Conservation (phyloP, 2,113 vertebrate species). For the Butorides virescens region DNA sequence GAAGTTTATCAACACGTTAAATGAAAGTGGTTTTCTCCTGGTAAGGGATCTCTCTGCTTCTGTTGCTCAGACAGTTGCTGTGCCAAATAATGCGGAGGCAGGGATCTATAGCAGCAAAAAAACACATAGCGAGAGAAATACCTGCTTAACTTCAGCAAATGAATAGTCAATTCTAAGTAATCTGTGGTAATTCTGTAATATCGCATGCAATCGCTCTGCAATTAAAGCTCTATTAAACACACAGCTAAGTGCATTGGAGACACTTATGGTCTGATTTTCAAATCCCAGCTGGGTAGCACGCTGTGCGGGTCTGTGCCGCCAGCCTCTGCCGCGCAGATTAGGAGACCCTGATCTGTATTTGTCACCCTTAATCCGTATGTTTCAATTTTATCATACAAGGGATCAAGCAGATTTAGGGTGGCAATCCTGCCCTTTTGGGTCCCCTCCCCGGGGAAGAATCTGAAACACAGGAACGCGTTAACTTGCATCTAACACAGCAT, state of each 20-base stretch:
- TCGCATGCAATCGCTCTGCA: slow-evolving; percentile 6
- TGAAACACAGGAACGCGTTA: neutral
- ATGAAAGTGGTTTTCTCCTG: neutral
- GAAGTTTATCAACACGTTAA: neutral
- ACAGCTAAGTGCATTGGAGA: neutral
- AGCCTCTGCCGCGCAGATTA: neutral
- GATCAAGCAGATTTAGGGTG: neutral
- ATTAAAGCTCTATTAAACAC: slow-evolving; percentile 13
- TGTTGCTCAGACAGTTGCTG: neutral
- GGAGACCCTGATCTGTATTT: neutral
- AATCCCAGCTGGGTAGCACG: neutral
- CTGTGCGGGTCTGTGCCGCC: neutral
- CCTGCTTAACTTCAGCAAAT: neutral
- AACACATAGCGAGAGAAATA: neutral
- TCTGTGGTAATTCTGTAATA: slow-evolving; percentile 37
- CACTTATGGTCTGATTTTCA: neutral
- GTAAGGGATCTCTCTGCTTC: neutral
- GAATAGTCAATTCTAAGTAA: slow-evolving; percentile 12
- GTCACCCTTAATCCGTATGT: neutral
- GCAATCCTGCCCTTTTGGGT: neutral
- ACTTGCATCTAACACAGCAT: neutral
- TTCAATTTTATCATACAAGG: neutral
- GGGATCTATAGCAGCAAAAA: neutral
- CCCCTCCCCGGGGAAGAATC: neutral
- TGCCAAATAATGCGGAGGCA: neutral